Conservation (phyloP, 2,113 vertebrate genomes). For the Hypocryptadius cinnamomeus region DNA sequence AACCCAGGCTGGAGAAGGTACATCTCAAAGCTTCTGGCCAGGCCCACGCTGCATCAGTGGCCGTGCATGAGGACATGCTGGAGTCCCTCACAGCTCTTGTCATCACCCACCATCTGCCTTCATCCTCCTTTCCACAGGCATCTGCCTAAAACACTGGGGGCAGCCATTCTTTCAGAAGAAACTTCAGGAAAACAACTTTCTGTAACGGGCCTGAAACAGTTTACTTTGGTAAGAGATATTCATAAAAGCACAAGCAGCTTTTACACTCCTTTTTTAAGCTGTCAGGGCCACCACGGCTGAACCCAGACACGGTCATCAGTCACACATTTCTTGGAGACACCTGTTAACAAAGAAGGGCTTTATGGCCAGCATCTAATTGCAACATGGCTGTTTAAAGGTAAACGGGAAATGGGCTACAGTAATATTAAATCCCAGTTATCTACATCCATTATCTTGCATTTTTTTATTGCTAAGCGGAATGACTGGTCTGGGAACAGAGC, state of each 20-base stretch:
- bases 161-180: not conserved
- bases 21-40: not conserved
- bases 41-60: too few species aligned
- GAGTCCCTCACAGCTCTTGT: not conserved
- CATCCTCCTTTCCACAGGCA: not conserved
- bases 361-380: not conserved
- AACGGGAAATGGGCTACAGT: not conserved
- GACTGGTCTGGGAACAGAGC: not conserved
- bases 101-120: not conserved
- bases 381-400: slow-evolving; percentile 13
- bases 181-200: not conserved
- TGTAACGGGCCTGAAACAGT: not conserved
- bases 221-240: not conserved
- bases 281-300: not conserved
- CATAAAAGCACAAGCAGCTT: not conserved
- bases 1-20: not conserved
- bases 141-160: not conserved
- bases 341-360: not conserved
- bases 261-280: not conserved
- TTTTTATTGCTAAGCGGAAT: slow-evolving; percentile 15
- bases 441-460: slow-evolving; percentile 18
- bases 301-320: not conserved
- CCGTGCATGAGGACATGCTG: not conserved
- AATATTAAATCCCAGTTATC: slow-evolving; percentile 37
- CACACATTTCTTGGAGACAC: not conserved